Evolutionary conservation across 2,113 vertebrate genomes (phyloP).

Genomic region (Microcebus ravelobensis): DNA sequence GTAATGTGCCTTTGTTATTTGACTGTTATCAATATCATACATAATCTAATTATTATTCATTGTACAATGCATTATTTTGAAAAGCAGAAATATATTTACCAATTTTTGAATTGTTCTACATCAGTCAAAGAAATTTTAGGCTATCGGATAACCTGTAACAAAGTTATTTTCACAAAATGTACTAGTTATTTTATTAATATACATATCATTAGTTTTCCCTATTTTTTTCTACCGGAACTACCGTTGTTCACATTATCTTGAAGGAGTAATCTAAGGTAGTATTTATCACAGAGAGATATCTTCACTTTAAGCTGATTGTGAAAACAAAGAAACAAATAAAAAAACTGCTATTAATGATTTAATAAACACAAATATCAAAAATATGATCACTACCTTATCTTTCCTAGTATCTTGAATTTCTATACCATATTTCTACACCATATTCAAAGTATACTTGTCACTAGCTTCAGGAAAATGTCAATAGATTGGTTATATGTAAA

Average conservation of each 20-base stretch:
- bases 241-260: background rate
- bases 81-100: background rate
- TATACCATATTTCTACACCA: background rate
- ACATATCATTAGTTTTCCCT: background rate
- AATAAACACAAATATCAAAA: background rate
- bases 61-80: background rate
- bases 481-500: background rate
- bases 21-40: background rate
- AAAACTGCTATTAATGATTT: background rate
- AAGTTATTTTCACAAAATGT: background rate
- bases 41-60: background rate
- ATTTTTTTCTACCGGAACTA: background rate
- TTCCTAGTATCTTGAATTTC: background rate
- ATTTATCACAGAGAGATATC: background rate
- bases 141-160: background rate
- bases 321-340: conserved; percentile 1
- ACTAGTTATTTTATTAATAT: background rate
- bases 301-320: background rate
- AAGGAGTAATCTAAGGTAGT: background rate
- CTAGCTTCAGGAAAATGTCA: background rate
- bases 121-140: background rate
- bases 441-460: background rate
- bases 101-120: background rate
- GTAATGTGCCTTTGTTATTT: background rate
- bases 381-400: background rate